phyloP scores from a whole-genome alignment of 2,888 invertebrate species.

The Pharmacophagus antenor region DNA sequence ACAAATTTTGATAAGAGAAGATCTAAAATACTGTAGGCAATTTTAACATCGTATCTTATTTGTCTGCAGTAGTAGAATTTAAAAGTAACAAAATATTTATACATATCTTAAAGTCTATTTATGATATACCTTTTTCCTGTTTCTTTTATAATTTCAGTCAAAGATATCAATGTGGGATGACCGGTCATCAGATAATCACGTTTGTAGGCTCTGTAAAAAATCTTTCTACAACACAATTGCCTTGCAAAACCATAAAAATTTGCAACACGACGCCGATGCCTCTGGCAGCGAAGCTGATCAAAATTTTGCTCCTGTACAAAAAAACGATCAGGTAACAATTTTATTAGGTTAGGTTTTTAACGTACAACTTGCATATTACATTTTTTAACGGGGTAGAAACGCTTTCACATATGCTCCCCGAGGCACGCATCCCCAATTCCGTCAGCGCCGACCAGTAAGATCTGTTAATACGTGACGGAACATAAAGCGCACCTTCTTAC shows the following conservation, averaged over 20 bases:
- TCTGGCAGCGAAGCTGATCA: constrained; percentile 48
- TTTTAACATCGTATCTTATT: too few relatives aligned
- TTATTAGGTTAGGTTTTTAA: background rate
- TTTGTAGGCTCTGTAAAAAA: constrained; percentile 64
- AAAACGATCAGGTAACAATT: constrained; percentile 34
- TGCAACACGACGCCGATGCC: constrained; percentile 57
- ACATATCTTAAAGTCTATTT: too few relatives aligned
- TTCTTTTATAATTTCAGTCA: background rate
- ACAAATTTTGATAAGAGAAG: too few relatives aligned
- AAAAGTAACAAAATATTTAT: too few relatives aligned
- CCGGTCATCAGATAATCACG: constrained; percentile 45
- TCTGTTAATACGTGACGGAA: too few relatives aligned
- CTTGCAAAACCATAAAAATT: constrained; percentile 64
- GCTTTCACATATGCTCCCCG: too few relatives aligned
- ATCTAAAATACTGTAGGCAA: too few relatives aligned
- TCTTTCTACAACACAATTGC: constrained; percentile 66
- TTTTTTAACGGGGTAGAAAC: too few relatives aligned
- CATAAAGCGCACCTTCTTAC: too few relatives aligned
- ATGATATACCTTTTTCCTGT: background rate
- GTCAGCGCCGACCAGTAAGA: too few relatives aligned
- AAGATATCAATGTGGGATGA: constrained; percentile 38
- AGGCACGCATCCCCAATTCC: too few relatives aligned
- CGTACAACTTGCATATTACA: background rate
- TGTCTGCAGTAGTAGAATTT: too few relatives aligned
- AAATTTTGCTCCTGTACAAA: constrained; percentile 19